Percentiles rank a stretch among this genome's conserved stretches.
phyloP scores from a whole-genome alignment of 2,888 invertebrate species.

The Chloromyia formosa region DNA sequence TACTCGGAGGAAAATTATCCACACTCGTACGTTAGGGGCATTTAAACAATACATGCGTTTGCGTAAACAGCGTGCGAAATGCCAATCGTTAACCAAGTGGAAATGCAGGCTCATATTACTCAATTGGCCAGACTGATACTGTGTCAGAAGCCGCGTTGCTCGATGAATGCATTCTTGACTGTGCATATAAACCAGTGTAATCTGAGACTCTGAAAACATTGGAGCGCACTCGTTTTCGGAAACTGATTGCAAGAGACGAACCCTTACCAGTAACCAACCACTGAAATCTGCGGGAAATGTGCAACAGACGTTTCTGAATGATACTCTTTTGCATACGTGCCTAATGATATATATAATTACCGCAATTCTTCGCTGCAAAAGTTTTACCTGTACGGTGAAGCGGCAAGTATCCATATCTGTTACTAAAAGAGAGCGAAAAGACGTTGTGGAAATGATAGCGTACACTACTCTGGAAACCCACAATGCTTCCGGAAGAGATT shows the following conservation, averaged over 20 bases:
- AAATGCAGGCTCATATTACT: conserved; percentile 38
- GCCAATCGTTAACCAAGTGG: conserved; percentile 35
- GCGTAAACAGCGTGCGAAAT: conserved; percentile 30
- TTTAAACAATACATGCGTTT: background rate
- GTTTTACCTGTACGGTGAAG: background rate
- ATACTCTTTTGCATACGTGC: background rate
- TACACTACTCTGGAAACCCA: background rate
- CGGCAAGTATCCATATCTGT: background rate
- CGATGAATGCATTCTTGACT: conserved; percentile 4
- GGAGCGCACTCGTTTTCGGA: background rate
- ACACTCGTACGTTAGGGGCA: background rate
- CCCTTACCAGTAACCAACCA: background rate
- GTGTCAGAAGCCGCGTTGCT: background rate
- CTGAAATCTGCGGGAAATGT: background rate
- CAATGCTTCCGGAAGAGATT: conserved; percentile 22
- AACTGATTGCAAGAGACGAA: background rate
- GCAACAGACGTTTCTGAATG: conserved; percentile 12
- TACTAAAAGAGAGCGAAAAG: conserved; percentile 11
- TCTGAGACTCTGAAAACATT: background rate
- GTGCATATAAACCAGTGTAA: background rate
- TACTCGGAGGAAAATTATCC: conserved; percentile 18
- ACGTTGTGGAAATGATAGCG: conserved; percentile 19
- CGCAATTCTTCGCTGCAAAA: conserved; percentile 10
- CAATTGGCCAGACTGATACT: background rate
- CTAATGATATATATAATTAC: conserved; percentile 29